Evolutionary conservation across 2,888 invertebrate genomes (phyloP), one percentile per base, ranked within the genome.

Genomic region (Chelonus formosanus): DNA sequence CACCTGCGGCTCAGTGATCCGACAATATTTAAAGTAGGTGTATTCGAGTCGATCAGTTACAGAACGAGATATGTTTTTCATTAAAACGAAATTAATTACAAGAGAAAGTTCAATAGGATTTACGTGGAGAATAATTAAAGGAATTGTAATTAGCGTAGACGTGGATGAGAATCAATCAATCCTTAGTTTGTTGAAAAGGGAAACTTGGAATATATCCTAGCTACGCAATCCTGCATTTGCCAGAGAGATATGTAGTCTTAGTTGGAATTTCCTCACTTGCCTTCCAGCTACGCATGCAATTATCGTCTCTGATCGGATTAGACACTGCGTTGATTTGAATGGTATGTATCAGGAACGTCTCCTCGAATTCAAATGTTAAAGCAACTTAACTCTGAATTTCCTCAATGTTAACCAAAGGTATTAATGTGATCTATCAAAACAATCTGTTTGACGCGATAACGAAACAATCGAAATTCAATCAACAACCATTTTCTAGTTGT

Each of bases 291-390:
- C 79, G 79, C 78, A 78, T 77, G 80, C 79, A 80, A 81, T 81
- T 80, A 80, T 79, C 78, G 80, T 79, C 76, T 73, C 76, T 80
- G 79, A 81, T 81, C 79, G 80, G 76, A 81, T 81, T 81, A 81
- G 78, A 76, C 74, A 73, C 75, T 77, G 77, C 79, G 80, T 80
- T 81, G 79, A 81, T 81, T 81, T 75, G 77, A 77, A 73, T 45
- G 44, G 32, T 43, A 31, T 50, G 8, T 52, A 52, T 60, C 47
- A 44, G 40, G 5, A 5, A 40, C 40, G 40, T 40, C 40, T 40
- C 40, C 40, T 40, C 40, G 6, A 6, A 40, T 40, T 40, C 40
- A 40, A 6, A 40, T 40, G 40, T 40, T 40, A 40, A 40, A 40
- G 40, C 40, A 40, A 40, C 40, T 4, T 5, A 40, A 40, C 40